Conservation (phyloP, 2,113 vertebrate species). For the Mellivora capensis region DNA sequence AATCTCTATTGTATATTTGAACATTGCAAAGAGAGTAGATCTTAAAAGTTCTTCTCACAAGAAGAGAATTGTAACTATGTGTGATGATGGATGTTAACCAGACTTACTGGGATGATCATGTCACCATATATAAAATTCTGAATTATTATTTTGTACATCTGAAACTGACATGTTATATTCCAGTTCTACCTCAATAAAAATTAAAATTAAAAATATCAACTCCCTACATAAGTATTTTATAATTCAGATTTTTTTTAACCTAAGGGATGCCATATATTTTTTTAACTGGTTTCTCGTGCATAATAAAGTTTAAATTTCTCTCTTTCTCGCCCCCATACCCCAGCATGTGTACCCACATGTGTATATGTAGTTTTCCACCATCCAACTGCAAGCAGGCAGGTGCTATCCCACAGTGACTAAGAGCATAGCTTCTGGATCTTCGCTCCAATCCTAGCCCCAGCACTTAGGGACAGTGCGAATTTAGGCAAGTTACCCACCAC, state of each 20-base stretch:
- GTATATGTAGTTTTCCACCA: background rate
- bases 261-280: background rate
- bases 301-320: too few relatives aligned
- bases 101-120: background rate
- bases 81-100: background rate
- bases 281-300: too few relatives aligned
- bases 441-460: background rate
- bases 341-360: accelerated
- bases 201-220: background rate
- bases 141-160: background rate
- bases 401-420: accelerated
- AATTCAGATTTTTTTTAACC: background rate
- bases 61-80: background rate
- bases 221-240: background rate
- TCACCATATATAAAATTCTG: background rate
- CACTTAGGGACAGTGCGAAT: background rate
- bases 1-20: background rate
- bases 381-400: background rate
- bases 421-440: background rate
- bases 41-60: background rate
- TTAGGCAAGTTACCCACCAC: background rate
- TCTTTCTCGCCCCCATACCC: background rate
- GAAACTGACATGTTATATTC: background rate
- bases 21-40: background rate
- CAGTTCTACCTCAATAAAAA: background rate